Evolutionary conservation across 2,113 vertebrate species (phyloP).

Genomic region (human (Homo sapiens)): DNA sequence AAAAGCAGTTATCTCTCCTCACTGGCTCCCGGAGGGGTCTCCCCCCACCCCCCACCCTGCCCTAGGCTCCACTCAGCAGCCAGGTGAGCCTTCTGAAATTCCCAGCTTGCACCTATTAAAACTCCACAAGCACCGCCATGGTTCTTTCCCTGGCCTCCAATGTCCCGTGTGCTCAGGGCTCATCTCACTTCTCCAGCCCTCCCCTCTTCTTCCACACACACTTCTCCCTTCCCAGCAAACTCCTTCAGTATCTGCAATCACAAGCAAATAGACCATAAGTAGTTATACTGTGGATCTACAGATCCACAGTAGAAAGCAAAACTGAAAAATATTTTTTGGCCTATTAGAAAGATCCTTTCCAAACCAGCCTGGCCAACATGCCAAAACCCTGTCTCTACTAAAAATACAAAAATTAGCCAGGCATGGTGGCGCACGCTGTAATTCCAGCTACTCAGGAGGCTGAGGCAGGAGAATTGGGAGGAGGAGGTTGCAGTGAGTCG

Average conservation of each 20-base stretch:
- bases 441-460: too few species aligned
- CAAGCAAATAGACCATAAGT: background rate
- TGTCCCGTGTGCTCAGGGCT: background rate
- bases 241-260: background rate
- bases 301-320: background rate
- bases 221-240: background rate
- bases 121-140: fast-evolving
- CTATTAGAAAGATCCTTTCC: background rate
- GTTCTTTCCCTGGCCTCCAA: background rate
- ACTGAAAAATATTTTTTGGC: background rate
- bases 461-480: too few species aligned
- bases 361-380: too few species aligned
- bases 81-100: background rate
- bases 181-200: background rate
- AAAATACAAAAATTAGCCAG: too few species aligned
- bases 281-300: background rate
- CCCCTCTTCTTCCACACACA: too few species aligned
- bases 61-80: background rate
- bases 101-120: background rate
- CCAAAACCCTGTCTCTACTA: too few species aligned
- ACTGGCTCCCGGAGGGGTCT: background rate
- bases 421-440: too few species aligned
- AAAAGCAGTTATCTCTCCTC: background rate
- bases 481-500: too few species aligned
- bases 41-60: background rate